Evolutionary conservation across 2,113 vertebrate species (phyloP), one percentile per base, ranked within the genome.

Genomic region (Limanda limanda): DNA sequence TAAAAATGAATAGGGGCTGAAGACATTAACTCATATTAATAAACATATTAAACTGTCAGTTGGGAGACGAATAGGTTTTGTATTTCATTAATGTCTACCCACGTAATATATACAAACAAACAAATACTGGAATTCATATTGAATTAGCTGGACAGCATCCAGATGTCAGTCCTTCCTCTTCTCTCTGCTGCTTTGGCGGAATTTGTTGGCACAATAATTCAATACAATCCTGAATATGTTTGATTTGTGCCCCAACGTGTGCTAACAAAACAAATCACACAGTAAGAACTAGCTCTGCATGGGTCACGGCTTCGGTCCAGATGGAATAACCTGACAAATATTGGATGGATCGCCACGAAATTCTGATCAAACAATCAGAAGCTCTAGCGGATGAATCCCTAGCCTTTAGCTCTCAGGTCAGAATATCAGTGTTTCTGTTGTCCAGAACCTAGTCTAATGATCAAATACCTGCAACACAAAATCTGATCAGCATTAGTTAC

Each of bases 1-100:
- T 64, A 52, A 71, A 71, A 76, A 77, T 47, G 14, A 69, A 59
- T 4, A 12, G 0, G 7, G 17, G 47, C 47, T 51, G 8, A 51
- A 51, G 17, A 51, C 47, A n/a, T n/a, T n/a, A 52, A 52, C 20
- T 9, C 21, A 59, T 25, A 62, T 82, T 37, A 13, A 3, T n/a
- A 20, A n/a, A n/a, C 51, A 20, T 62, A 48, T 18, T 48, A 2
- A 48, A 35, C 15, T 57, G 61, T n/a, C 58, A 64, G 9, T 67
- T 59, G 48, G 14, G 48, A 18, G 15, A 51, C 4, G 4, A 21
- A 54, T 54, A 54, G 2, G 6, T 2, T 54, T 21, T 21, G 4
- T 45, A 45, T 60, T 68, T 23, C 40, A 27, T 12, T 55, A 20
- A 25, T n/a, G 13, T 18, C 27, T 18, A 13, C 15, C 37, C 24